Evolutionary conservation across 2,113 vertebrate species (phyloP), one percentile per base, ranked within the genome.

Genomic region (Pituophis catenifer): DNA sequence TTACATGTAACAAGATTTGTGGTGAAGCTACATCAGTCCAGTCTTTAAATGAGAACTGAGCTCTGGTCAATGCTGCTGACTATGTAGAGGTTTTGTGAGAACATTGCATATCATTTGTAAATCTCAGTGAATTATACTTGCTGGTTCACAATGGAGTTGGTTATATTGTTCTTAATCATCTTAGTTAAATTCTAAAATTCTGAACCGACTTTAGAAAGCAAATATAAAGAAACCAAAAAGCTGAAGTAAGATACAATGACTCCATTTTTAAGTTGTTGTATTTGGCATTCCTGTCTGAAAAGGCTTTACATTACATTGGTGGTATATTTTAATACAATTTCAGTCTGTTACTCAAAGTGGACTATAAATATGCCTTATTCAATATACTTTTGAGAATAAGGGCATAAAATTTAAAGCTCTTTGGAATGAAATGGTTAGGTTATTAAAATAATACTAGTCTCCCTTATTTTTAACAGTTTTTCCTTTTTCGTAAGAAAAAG

Each of bases 81-180:
- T 95, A 0, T 0, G 26, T 96, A 94, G 95, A 15, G 11, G 8
- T 95, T 95, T 44, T 93, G 94, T 92, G 95, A 91, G 81, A 96
- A 8, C 95, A 95, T 94, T 96, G 96, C 92, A 96, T 94, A 96
- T 94, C 75, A 50, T 95, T 96, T 90, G 94, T 94, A 94, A 96
- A 88, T 81, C 86, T 0, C 91, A 95, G 95, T 93, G 94, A 90
- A 90, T 94, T 90, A 38, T 70, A 88, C 33, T 92, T 94, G 92
- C 0, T 57, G 95, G 91, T 95, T 65, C 96, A 96, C 95, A 96
- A 85, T 95, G 90, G 90, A 87, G 94, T 54, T 94, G 93, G 92
- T 33, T 93, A n/a, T 90, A 94, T 93, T 57, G 52, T 94, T 95
- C 88, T 96, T 53, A 57, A 38, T 86, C 93, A 55, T 95, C 94